These are phyloP conservation scores for Aphaenogaster rudis DNA, from an alignment of 1,140 invertebrate species.

Conservation along the genomic window DNA sequence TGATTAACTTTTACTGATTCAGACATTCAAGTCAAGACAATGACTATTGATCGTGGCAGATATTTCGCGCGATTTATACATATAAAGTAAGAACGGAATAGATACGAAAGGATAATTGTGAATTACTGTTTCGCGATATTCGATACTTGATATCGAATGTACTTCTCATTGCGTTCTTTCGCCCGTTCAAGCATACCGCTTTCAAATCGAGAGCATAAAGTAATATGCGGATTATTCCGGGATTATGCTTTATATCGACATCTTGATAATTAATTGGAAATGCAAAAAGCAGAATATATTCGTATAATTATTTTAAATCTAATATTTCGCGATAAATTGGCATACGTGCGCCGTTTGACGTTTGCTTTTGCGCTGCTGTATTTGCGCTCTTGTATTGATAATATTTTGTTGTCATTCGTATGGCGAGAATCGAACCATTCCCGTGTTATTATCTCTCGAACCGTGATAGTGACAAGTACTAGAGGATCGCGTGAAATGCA, in stretches of 20 bases:
- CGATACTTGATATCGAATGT: not conserved
- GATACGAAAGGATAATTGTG: not conserved
- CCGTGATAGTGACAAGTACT: not conserved
- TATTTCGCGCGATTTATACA: not conserved
- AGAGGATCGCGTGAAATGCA: not conserved
- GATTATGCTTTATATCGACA: not conserved
- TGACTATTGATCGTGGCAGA: not conserved
- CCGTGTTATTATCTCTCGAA: not conserved
- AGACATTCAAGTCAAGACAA: not conserved
- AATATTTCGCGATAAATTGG: not conserved
- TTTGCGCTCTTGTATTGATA: not conserved
- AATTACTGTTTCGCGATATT: not conserved
- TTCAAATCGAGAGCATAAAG: not conserved
- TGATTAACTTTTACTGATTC: not conserved
- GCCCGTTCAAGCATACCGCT: not conserved
- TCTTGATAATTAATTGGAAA: slow-evolving; percentile 9
- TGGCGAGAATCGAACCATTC: no score
- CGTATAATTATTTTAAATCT: not conserved
- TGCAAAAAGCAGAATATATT: not conserved
- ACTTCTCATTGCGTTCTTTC: not conserved
- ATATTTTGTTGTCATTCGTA: not conserved
- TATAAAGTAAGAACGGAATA: not conserved
- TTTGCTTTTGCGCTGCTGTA: not conserved
- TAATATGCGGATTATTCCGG: not conserved
- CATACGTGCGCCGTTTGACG: not conserved